phyloP scores from a whole-genome alignment of 2,797 vertebrate genomes.

The Zenarchopterus dispar region DNA sequence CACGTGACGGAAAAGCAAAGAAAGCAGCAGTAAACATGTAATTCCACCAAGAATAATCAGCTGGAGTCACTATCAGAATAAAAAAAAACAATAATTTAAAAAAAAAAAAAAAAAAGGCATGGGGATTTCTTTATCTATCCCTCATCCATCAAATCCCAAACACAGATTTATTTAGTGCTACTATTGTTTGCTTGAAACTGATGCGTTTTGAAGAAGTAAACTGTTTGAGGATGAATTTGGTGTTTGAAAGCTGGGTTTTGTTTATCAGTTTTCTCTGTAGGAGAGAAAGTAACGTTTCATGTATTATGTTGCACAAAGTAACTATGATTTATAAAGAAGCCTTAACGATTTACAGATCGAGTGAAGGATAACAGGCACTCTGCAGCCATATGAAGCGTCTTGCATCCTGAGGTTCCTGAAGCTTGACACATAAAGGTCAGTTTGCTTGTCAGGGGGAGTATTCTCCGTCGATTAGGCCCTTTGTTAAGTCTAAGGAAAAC shows the following conservation, averaged over 20 bases:
- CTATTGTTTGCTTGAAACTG: constrained; percentile 17
- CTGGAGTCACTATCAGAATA: constrained; percentile 10
- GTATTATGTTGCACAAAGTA: constrained; percentile 14
- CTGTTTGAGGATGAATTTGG: constrained; percentile 1
- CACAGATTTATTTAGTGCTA: constrained; percentile 22
- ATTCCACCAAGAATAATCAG: constrained; percentile 30
- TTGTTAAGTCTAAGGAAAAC: constrained; percentile 15
- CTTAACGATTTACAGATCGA: background rate
- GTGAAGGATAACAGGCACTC: background rate
- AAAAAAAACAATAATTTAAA: constrained; percentile 1
- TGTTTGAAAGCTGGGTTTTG: constrained; percentile 15
- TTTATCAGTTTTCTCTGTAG: constrained; percentile 3
- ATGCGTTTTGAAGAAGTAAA: constrained; percentile 26
- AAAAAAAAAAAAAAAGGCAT: constrained; percentile 3
- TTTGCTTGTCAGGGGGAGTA: constrained; percentile 17
- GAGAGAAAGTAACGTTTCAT: constrained; percentile 10
- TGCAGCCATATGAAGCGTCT: background rate
- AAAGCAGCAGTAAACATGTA: constrained; percentile 38
- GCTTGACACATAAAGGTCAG: constrained; percentile 22
- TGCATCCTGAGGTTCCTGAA: constrained; percentile 4
- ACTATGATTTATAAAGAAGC: constrained; percentile 7
- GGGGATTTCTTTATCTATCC: constrained; percentile 24
- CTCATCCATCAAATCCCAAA: constrained; percentile 18
- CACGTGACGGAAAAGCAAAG: constrained; percentile 33
- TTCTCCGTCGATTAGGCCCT: background rate